Base-by-base conservation (phyloP, 2,113 vertebrate species). In the Gasterosteus nipponicus region DNA sequence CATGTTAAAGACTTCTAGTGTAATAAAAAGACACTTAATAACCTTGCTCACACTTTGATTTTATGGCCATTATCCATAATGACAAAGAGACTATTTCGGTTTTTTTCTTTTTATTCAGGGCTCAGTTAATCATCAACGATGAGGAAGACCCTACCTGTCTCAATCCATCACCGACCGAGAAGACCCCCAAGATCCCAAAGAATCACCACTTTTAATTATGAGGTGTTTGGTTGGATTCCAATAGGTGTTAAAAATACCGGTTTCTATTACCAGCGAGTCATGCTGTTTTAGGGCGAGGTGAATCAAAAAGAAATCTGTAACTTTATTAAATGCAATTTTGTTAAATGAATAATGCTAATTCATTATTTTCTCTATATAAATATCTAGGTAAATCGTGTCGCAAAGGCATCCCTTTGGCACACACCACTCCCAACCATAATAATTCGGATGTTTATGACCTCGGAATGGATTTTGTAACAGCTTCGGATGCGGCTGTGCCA, bases 81-180 rank as follows among this genome's bases (percentile, higher is more conserved):
- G 81, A 89, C 86, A 89, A 81, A 87, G 58, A 83, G 49, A 81
- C 69, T 62, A 65, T 78, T 84, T 81, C 51, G 41, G 67, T 80
- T 75, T 72, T 38, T 86, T 58, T 75, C 46, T 53, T 63, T 80
- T 67, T 69, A 78, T 76, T 86, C 75, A 83, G 75, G 86, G 64
- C 62, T 33, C 26, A 46, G 86, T 89, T 79, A 92, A 92, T 91
- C 70, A 88, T 92, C 89, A 85, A 89, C 72, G 69, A 82, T 69
- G 53, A 63, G 67, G 74, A 81, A 87, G 81, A 89, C 77, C 85
- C 80, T 87, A 87, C 80, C 84, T 89, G 78, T 88, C 89, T 51
- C 80, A 73, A 93, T 93, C 86, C 83, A 92, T 93, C 92, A 92
- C 46, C 29, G 58, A 63, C 53, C 69, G 44, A 57, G 26, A 53